These are phyloP conservation scores for Microcebus tavaratra DNA, from an alignment of 2,113 vertebrate species.

Conservation along the genomic window DNA sequence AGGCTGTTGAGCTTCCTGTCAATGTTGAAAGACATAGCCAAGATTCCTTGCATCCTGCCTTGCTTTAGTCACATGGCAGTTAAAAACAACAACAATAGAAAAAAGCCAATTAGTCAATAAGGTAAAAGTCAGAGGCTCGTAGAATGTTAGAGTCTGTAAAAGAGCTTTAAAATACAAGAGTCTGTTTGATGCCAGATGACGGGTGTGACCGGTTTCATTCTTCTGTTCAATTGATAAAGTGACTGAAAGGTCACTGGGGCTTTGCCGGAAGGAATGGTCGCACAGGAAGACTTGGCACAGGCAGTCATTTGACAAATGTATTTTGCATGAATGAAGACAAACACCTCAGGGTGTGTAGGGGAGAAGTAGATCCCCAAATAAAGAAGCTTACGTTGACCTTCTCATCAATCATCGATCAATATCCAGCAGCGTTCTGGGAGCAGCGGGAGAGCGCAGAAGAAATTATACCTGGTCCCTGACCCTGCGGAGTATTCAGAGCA, in stretches of 20 bases:
- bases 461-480: not conserved
- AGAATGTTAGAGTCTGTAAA: not conserved
- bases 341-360: slow-evolving; percentile 17
- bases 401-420: slow-evolving; percentile 52
- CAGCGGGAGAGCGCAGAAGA: slow-evolving; percentile 4
- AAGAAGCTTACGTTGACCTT: slow-evolving; percentile 50
- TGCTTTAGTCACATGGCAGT: not conserved
- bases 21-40: not conserved
- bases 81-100: slow-evolving; percentile 5
- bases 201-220: slow-evolving; percentile 6
- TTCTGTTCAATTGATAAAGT: slow-evolving; percentile 62
- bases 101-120: slow-evolving; percentile 14
- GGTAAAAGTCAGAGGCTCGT: slow-evolving; percentile 5
- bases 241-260: slow-evolving; percentile 44
- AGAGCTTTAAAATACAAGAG: slow-evolving; percentile 39
- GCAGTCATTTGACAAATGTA: slow-evolving; percentile 51
- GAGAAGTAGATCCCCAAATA: slow-evolving; percentile 20
- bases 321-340: slow-evolving; percentile 50
- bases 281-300: slow-evolving; percentile 19
- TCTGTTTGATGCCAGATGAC: not conserved
- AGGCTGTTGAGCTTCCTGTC: not conserved
- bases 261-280: slow-evolving; percentile 53
- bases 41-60: not conserved
- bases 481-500: not conserved
- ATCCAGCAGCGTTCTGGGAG: not conserved